Evolutionary conservation across 2,113 vertebrate genomes (phyloP).

Genomic region (Hiodon tergisus): DNA sequence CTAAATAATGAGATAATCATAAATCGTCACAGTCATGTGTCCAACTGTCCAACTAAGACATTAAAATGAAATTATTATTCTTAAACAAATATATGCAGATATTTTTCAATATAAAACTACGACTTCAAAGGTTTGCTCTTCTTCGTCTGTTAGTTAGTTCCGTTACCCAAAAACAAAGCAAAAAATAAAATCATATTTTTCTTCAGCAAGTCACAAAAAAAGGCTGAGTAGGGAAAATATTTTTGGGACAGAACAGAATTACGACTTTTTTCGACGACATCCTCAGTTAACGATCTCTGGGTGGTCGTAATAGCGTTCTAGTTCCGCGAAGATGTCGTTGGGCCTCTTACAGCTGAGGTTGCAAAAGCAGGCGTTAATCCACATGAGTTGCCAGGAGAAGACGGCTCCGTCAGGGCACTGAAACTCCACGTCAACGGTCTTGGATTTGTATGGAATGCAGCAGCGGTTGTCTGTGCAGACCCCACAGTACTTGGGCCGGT

Average conservation of each 20-base stretch:
- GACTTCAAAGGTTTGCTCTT: constrained; percentile 5
- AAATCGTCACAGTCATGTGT: not conserved
- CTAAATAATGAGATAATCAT: no score
- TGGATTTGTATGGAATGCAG: constrained; percentile 93
- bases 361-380: constrained; percentile 96
- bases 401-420: constrained; percentile 72
- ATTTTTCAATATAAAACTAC: constrained; percentile 23
- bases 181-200: not conserved
- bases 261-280: not conserved
- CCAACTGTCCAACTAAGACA: constrained; percentile 13
- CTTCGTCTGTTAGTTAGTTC: not conserved
- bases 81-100: constrained; percentile 10
- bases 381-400: constrained; percentile 82
- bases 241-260: not conserved
- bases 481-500: constrained; percentile 87
- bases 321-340: constrained; percentile 82
- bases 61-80: not conserved
- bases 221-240: not conserved
- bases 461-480: constrained; percentile 83
- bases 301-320: constrained; percentile 70
- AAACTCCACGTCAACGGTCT: constrained; percentile 82
- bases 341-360: constrained; percentile 89
- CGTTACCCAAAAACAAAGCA: not conserved
- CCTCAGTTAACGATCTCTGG: constrained; percentile 70
- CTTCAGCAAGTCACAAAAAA: not conserved